Evolutionary conservation across 53 echinoderm and acorn worm genomes (phyloP).

Genomic region (Luidia sarsii): DNA sequence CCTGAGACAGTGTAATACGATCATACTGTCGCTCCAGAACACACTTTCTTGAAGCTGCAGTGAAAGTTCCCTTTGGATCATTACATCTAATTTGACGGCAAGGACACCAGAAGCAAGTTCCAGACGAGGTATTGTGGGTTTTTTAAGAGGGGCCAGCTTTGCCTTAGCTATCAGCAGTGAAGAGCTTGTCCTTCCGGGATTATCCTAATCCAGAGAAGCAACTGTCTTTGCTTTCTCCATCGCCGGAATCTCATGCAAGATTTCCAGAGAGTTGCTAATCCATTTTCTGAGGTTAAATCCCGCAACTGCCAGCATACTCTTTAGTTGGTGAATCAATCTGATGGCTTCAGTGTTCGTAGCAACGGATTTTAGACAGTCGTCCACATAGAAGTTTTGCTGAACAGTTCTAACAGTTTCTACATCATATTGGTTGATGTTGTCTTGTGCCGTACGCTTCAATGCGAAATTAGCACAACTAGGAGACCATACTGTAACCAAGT

Average conservation of each 20-base stretch:
- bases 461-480: constrained; percentile 58
- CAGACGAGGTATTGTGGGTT: constrained; percentile 3
- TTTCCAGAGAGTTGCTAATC: no score
- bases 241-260: no score
- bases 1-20: neutral
- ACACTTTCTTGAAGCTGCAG: neutral
- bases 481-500: constrained; percentile 56
- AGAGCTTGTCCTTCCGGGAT: neutral
- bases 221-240: no score
- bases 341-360: constrained; percentile 21
- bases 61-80: neutral
- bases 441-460: constrained; percentile 50
- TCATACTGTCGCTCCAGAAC: constrained; percentile 5
- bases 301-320: no score
- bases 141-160: constrained; percentile 8
- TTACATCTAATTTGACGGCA: constrained; percentile 1
- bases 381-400: constrained; percentile 56
- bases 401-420: constrained; percentile 30
- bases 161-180: constrained; percentile 1
- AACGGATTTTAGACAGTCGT: constrained; percentile 68
- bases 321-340: no score
- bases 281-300: no score
- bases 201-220: no score
- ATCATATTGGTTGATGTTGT: no score
- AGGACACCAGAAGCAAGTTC: neutral